Percentiles rank a stretch among this genome's conserved stretches.
Evolutionary conservation across 2,113 vertebrate species (phyloP).

Genomic region (Ptilonorhynchus violaceus): DNA sequence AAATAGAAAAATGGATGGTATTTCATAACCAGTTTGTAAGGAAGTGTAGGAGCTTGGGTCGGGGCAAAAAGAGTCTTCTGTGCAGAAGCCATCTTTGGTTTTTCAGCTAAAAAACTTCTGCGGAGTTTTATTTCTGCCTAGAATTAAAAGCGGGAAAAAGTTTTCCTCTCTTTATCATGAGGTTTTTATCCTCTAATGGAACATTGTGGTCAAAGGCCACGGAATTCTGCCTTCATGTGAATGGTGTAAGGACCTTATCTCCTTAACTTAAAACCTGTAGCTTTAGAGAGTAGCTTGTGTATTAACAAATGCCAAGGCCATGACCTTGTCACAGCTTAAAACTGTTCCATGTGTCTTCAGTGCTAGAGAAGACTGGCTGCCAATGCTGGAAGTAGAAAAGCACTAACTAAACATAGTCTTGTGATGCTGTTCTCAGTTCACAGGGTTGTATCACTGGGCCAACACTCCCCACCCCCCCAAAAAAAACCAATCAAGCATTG

Average conservation of each 20-base stretch:
- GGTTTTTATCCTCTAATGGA: neutral
- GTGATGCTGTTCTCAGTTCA: neutral
- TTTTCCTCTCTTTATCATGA: neutral
- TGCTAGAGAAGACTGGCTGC: neutral
- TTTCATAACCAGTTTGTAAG: neutral
- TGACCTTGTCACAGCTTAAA: slow-evolving; percentile 17
- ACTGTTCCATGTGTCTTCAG: neutral
- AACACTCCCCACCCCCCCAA: rapidly evolving
- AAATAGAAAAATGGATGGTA: neutral
- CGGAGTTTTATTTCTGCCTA: neutral
- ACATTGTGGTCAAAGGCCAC: neutral
- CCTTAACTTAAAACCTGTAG: neutral
- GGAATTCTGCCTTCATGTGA: neutral
- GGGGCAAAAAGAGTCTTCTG: neutral
- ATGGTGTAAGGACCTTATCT: neutral
- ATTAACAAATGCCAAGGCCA: neutral
- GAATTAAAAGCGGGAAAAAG: neutral
- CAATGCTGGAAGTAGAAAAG: neutral
- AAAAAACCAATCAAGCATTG: neutral
- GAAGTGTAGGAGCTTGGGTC: neutral
- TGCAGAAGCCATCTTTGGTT: neutral
- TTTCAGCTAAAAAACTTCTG: neutral
- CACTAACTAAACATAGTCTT: neutral
- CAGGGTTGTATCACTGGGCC: neutral
- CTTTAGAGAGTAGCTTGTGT: neutral